These are phyloP conservation scores for Tuta absoluta DNA, from an alignment of 2,888 invertebrate species.

Conservation along the genomic window DNA sequence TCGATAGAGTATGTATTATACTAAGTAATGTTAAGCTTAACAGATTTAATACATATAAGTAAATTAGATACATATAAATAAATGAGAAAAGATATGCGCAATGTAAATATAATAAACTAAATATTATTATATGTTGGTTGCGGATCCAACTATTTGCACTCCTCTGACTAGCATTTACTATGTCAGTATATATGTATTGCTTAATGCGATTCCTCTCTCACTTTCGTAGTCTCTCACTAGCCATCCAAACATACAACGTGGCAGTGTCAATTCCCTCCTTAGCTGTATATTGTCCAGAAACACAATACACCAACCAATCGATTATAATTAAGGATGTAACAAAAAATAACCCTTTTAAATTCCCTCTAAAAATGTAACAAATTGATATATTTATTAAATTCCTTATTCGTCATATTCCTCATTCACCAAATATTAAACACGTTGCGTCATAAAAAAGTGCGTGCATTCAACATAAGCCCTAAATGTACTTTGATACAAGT, in stretches of 20 bases:
- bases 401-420: constrained; percentile 22
- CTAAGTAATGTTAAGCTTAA: not conserved
- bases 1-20: not conserved
- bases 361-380: not conserved
- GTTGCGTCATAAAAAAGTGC: not conserved
- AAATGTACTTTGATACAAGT: not conserved
- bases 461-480: not conserved
- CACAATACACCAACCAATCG: not conserved
- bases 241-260: constrained; percentile 6
- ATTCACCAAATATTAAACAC: constrained; percentile 16
- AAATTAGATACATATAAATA: not conserved
- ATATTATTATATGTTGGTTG: too few relatives aligned
- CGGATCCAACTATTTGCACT: not conserved
- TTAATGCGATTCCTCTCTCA: not conserved
- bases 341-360: constrained; percentile 5
- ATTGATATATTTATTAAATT: not conserved
- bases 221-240: not conserved
- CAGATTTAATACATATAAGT: not conserved
- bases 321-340: not conserved
- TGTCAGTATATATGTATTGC: not conserved
- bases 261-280: not conserved
- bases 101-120: not conserved
- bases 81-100: not conserved
- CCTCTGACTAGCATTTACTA: constrained; percentile 5
- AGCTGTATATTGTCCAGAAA: not conserved